Conservation (phyloP, 1,140 invertebrate species). For the Mercenaria mercenaria region DNA sequence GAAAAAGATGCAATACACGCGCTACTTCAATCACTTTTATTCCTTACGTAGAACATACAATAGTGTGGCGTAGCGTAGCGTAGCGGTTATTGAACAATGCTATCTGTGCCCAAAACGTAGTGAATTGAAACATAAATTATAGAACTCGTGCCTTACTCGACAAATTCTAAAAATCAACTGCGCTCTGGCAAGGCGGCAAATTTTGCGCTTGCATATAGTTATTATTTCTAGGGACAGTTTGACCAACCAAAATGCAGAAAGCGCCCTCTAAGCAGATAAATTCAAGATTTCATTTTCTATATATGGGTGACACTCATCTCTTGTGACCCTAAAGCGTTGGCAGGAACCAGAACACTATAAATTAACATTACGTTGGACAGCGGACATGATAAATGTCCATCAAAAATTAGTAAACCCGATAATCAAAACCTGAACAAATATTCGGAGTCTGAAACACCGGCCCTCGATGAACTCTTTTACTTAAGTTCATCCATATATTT, state of each 20-base stretch:
- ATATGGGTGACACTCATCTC: background rate
- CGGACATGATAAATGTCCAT: background rate
- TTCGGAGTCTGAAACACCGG: background rate
- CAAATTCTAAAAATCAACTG: background rate
- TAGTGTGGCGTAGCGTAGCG: background rate
- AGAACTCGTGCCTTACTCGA: background rate
- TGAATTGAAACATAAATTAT: too few species aligned
- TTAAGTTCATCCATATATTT: background rate
- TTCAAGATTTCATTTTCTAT: background rate
- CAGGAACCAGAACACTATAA: background rate
- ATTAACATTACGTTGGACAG: background rate
- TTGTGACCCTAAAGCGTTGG: background rate
- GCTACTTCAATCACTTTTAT: background rate
- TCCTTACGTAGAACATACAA: background rate
- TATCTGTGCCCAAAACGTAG: constrained; percentile 15
- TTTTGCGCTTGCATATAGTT: constrained; percentile 19
- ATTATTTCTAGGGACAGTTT: constrained; percentile 22
- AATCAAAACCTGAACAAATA: background rate
- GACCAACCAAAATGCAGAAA: constrained; percentile 1
- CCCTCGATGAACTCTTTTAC: background rate
- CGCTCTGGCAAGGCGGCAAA: constrained; percentile 15
- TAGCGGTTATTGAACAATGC: constrained; percentile 40
- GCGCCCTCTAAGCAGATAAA: too few species aligned
- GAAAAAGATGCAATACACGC: constrained; percentile 13
- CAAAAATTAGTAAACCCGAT: background rate